Percentiles rank a stretch among this genome's conserved stretches.
Conservation (phyloP, 2,797 vertebrate species). For the Strix occidentalis region DNA sequence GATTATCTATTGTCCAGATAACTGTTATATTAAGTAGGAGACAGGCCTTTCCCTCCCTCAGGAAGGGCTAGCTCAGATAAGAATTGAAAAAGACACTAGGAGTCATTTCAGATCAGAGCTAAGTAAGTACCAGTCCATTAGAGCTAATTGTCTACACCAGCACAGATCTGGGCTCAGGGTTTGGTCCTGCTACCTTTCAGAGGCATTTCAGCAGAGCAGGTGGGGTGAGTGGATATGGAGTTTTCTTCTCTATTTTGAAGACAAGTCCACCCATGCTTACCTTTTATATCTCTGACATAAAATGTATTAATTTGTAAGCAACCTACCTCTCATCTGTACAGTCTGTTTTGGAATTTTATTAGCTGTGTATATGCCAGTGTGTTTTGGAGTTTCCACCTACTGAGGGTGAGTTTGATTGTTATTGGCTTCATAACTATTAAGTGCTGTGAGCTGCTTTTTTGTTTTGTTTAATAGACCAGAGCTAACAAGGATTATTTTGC, state of each 20-base stretch:
- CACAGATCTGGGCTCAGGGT: neutral
- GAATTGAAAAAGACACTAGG: neutral
- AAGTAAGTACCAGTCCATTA: too few relatives aligned
- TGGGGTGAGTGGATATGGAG: too few relatives aligned
- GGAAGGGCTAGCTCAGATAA: neutral
- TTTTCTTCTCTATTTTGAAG: neutral
- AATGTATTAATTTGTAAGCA: neutral
- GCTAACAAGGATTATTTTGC: neutral
- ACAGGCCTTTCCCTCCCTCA: neutral
- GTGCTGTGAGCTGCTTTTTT: neutral
- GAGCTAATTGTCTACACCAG: neutral
- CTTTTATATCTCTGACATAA: neutral
- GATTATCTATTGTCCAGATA: neutral
- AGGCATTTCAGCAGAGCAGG: neutral
- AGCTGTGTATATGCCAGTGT: accelerated
- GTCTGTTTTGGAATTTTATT: neutral
- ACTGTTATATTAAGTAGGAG: neutral
- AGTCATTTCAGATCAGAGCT: neutral
- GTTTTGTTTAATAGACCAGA: neutral
- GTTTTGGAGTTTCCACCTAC: neutral
- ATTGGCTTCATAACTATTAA: neutral
- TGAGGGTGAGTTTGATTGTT: neutral
- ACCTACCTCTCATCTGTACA: neutral
- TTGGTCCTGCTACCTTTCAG: neutral
- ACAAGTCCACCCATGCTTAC: neutral